Evolutionary conservation across 2,113 vertebrate species (phyloP), one percentile per base, ranked within the genome.

Genomic region (Anoplopoma fimbria): DNA sequence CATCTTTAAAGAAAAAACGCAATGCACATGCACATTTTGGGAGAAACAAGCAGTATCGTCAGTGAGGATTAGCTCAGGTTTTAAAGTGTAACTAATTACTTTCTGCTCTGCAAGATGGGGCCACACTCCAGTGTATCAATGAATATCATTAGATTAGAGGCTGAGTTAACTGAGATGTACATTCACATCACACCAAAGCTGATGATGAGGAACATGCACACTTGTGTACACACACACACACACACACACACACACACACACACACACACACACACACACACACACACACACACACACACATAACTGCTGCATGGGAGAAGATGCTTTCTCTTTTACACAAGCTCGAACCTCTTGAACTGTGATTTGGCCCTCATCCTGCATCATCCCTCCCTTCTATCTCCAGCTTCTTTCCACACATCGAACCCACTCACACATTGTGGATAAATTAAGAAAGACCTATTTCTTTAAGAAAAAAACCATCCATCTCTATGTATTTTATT

Each of bases 1-100:
- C 15, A 47, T 47, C 15, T 47, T 17, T 47, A 15, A 47, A 47
- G 17, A 45, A 45, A 15, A 47, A 47, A 17, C 15, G 19, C 45
- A 47, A 19, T 47, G 15, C 45, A 6, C 55, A 57, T 12, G 5
- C 53, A 65, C 61, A 27, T 85, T 88, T 64, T 72, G 69, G 75
- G 47, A 71, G 76, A 85, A 87, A 87, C 79, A 67, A 63, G 67
- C 74, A 73, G 77, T 79, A 67, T 76, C 58, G 23, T 76, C 65
- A 71, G 55, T n/a, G 70, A 79, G 88, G 86, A 93, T 93, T 90
- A 89, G 76, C 85, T 88, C 25, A 13, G 47, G 75, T 83, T 76
- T 78, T 68, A 69, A 88, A 88, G 87, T 90, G 85, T 83, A 87
- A 93, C 84, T 93, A 92, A 93, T 94, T 85, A 88, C 87, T 92